A percentile compares a stretch with the other conserved stretches of the same genome.
Conservation (phyloP, 2,797 vertebrate genomes). For the Cottoperca gobio region DNA sequence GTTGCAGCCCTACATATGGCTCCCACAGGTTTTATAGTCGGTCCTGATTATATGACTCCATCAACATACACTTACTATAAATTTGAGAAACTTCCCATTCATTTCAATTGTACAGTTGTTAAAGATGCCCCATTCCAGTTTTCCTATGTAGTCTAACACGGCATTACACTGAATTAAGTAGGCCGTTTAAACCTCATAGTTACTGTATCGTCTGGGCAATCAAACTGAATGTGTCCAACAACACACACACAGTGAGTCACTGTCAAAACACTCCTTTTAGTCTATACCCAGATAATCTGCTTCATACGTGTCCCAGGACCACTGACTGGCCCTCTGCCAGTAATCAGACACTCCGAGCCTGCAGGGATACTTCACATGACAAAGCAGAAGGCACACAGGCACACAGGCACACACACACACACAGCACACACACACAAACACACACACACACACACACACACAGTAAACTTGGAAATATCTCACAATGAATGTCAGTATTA, state of each 20-base stretch:
- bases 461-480: neutral
- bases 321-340: neutral
- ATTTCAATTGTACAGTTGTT: neutral
- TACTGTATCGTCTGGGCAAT: neutral
- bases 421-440: neutral
- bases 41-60: neutral
- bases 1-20: neutral
- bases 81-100: neutral
- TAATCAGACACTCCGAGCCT: conserved; percentile 25
- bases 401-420: neutral
- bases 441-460: neutral
- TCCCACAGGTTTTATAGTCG: neutral
- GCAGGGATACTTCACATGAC: conserved; percentile 40
- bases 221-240: neutral
- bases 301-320: conserved; percentile 12
- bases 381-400: conserved; percentile 1
- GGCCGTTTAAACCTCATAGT: neutral
- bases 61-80: neutral
- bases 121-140: neutral
- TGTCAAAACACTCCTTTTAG: conserved; percentile 10
- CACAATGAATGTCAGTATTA: neutral
- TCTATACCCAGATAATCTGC: conserved; percentile 5
- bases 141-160: neutral
- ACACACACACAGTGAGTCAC: neutral
- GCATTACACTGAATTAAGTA: neutral